These are phyloP conservation scores for Therioaphis trifolii DNA, from an alignment of 2,888 invertebrate genomes.

Conservation along the genomic window DNA sequence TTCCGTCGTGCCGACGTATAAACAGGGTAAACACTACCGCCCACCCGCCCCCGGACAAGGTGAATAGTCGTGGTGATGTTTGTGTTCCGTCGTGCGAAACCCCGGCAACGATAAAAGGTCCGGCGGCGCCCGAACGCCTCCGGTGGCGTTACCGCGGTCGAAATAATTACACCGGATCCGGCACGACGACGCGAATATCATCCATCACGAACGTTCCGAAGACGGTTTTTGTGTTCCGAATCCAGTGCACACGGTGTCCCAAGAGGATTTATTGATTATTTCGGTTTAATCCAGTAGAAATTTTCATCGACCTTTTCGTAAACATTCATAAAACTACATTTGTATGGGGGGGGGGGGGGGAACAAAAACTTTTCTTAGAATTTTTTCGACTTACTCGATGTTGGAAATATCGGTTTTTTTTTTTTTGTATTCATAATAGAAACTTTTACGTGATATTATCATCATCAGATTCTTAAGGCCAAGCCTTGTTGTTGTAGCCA, in stretches of 20 bases:
- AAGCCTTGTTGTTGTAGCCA: not conserved
- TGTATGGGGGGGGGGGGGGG: no score
- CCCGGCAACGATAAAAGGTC: not conserved
- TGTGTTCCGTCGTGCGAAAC: constrained; percentile 18
- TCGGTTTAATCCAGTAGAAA: no score
- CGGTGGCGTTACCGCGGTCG: not conserved
- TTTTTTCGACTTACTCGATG: no score
- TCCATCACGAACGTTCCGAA: constrained; percentile 4
- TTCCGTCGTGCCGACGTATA: no score
- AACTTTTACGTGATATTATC: no score
- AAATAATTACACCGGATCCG: not conserved
- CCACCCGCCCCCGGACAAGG: not conserved
- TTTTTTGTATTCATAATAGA: no score
- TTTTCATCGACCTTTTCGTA: no score
- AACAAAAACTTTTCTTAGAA: no score
- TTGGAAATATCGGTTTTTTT: no score
- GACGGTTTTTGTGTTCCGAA: no score
- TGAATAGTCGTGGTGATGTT: constrained; percentile 44
- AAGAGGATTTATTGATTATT: no score
- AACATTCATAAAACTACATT: not conserved
- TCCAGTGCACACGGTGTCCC: no score
- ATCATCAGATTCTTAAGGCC: not conserved
- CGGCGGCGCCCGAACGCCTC: not conserved
- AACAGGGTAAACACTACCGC: constrained; percentile 1
- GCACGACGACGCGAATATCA: not conserved